Evolutionary conservation across 2,888 invertebrate genomes (phyloP).

Genomic region (Diadromus collaris): DNA sequence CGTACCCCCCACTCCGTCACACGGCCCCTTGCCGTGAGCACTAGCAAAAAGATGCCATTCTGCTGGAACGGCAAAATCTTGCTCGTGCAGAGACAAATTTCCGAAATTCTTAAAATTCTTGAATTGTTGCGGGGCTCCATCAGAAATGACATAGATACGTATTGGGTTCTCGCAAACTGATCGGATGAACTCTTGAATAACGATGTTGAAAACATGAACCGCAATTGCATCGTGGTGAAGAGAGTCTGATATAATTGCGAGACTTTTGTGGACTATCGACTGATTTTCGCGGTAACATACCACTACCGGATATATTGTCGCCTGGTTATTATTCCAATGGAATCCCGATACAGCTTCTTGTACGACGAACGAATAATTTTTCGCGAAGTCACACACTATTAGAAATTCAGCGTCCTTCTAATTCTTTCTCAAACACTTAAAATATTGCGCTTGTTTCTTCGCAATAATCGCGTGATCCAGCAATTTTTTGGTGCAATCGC

Average conservation of each 20-base stretch:
- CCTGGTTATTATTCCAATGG: too few relatives aligned
- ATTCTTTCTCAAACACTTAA: slow-evolving; percentile 40
- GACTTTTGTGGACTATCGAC: slow-evolving; percentile 48
- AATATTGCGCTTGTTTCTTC: slow-evolving; percentile 42
- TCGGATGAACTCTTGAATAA: too few relatives aligned
- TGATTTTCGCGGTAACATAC: slow-evolving; percentile 44
- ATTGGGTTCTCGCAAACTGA: too few relatives aligned
- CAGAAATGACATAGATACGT: slow-evolving; percentile 53
- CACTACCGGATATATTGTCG: slow-evolving; percentile 56
- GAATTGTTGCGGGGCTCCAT: slow-evolving; percentile 55
- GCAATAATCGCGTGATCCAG: slow-evolving; percentile 48
- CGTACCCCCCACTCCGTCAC: slow-evolving; percentile 59
- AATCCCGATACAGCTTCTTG: slow-evolving; percentile 46
- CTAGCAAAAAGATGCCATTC: slow-evolving; percentile 59
- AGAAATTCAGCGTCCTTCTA: slow-evolving; percentile 47
- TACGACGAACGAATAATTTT: slow-evolving; percentile 42
- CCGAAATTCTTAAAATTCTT: slow-evolving; percentile 56
- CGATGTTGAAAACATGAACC: too few relatives aligned
- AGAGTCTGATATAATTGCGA: slow-evolving; percentile 56
- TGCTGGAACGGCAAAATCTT: slow-evolving; percentile 51
- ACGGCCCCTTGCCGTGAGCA: slow-evolving; percentile 58
- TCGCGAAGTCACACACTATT: slow-evolving; percentile 51
- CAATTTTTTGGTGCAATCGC: slow-evolving; percentile 29
- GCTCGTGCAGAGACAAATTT: slow-evolving; percentile 54
- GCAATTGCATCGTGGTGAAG: too few relatives aligned